phyloP scores from a whole-genome alignment of 2,888 invertebrate genomes.

The Acanthosepion esculentum region DNA sequence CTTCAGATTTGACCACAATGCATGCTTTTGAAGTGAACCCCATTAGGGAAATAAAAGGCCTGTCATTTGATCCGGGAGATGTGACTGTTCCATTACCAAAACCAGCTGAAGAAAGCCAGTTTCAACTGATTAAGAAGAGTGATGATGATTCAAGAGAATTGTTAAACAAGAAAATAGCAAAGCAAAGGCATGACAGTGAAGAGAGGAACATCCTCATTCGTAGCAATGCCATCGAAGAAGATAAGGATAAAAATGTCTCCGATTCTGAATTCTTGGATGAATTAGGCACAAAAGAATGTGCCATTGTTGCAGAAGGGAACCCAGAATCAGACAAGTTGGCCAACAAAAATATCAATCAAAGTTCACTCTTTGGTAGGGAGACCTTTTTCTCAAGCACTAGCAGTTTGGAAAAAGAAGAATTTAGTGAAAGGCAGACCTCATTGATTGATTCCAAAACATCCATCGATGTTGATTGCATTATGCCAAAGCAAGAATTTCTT shows the following conservation, averaged over 20 bases:
- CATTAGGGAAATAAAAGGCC: background rate
- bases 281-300: background rate
- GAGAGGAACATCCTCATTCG: background rate
- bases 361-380: background rate
- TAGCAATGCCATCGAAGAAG: background rate
- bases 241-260: background rate
- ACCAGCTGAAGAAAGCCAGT: background rate
- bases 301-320: background rate
- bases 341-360: background rate
- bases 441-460: background rate
- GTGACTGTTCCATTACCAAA: background rate
- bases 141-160: background rate
- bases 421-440: background rate
- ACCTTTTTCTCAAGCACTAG: background rate
- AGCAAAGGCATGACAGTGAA: background rate
- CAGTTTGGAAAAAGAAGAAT: background rate
- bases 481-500: too few relatives aligned
- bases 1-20: background rate
- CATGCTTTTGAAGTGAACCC: background rate
- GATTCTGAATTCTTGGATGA: constrained; percentile 15
- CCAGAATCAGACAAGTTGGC: background rate
- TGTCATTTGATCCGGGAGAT: background rate
- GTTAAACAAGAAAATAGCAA: background rate
- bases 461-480: background rate
- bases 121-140: background rate